Evolutionary conservation across 2,797 vertebrate genomes (phyloP), one percentile per base, ranked within the genome.

Genomic region (Chelonia mydas): DNA sequence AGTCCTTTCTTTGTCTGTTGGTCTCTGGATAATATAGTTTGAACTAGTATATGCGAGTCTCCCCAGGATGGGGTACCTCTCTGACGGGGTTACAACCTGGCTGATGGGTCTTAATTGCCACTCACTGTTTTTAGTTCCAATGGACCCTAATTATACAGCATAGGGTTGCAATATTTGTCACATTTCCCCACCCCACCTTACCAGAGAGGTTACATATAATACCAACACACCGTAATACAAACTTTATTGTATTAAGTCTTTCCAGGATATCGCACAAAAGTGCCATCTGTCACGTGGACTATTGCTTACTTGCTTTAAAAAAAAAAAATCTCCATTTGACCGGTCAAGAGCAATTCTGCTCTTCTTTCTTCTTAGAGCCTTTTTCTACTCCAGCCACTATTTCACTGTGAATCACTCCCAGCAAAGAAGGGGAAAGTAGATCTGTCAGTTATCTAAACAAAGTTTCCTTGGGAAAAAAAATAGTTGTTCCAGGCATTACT

Each of bases 391-490:
- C 65, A 68, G 2, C 12, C 21, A 27, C 72, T 6, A 1, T 25
- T n/a, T 45, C 2, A 28, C 31, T 2, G 3, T 49, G 31, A 41
- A 61, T 53, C 51, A 57, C 74, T 47, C 45, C 51, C 2, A 3
- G 5, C 61, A 33, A 59, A 51, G 53, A 45, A 49, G 83, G 55
- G 37, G 15, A 61, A 78, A 28, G 11, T 2, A 49, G 2, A 3
- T 23, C 59, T 4, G 61, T 65, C 15, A 17, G 33, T 68, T 84
- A 81, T 78, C 84, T 5, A 7, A 28, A 68, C 28, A 17, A 88
- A 57, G 83, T 84, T 37, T 76, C 72, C 10, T 83, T 89, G 94
- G 83, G 84, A 59, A 94, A 90, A 61, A 31, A 61, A 33, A 54
- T 1, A 31, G 28, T 61, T 33, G 59, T 13, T 61, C 28, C 28